Base-by-base conservation (phyloP, 2,888 invertebrate genomes). In the Trisateles emortualis region DNA sequence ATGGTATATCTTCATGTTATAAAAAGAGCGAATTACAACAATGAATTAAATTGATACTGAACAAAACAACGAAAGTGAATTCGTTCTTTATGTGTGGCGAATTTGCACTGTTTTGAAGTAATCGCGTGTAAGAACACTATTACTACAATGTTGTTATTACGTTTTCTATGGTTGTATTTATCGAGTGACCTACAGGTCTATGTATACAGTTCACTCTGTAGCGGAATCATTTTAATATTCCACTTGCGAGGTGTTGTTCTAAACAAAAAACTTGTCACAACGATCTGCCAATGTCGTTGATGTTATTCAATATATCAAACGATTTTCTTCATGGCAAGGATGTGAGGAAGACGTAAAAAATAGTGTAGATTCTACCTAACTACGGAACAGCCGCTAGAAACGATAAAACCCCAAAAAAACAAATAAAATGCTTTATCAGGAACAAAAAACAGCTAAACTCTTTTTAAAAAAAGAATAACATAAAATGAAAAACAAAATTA, bases 141-240 rank as follows among this genome's bases (percentile, higher is more conserved):
- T 26, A 1, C 26, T 26, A 26, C 8, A 26, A 26, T 8, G 3
- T 26, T 26, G 9, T 3, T 26, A 8, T 26, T 3, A 26, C 26
- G 8, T 6, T 26, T 26, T 26, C 8, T 8, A 26, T 26, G 26
- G 33, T 29, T 48, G 45, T 40, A 16, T 32, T 13, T 17, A 16
- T 13, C 13, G 11, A 43, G 19, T 22, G 32, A 19, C 19, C 33
- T 14, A 30, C 19, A 32, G 22, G 44, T 26, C 44, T 44, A 14
- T 26, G 26, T 8, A 8, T 6, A 36, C 44, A 13, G n/a, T 36
- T 44, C 35, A 36, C n/a, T 35, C 14, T 11, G 42, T 35, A 35
- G 13, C 35, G 14, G 33, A 44, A 36, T 9, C 36, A 36, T 36
- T 33, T 43, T 33, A 33, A 33, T 43, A 43, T 43, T 32, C 30